phyloP scores from a whole-genome alignment of 1,140 invertebrate species.

The Lordiphosa stackelbergi region DNA sequence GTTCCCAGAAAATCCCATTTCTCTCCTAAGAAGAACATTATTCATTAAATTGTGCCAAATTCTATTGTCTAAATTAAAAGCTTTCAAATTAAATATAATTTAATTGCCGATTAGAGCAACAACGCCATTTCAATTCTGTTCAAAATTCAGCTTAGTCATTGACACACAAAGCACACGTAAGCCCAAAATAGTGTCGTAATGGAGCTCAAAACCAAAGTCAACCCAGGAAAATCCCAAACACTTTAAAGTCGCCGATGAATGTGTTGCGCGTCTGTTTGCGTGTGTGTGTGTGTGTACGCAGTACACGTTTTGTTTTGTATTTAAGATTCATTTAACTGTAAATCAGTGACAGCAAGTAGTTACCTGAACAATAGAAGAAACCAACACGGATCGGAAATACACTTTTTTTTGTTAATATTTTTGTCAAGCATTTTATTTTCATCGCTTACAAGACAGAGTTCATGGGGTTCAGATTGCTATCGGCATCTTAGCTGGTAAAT shows the following conservation, averaged over 20 bases:
- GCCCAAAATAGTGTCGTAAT: conserved; percentile 28
- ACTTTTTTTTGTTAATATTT: not conserved
- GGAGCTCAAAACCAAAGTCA: conserved; percentile 20
- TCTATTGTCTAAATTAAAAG: conserved; percentile 29
- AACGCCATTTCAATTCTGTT: conserved; percentile 22
- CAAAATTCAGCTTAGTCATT: conserved; percentile 52
- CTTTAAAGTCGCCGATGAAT: conserved; percentile 18
- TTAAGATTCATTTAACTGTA: conserved; percentile 51
- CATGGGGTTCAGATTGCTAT: no score
- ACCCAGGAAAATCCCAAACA: not conserved
- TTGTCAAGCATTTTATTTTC: no score
- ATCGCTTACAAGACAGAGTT: no score
- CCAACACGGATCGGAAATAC: conserved; percentile 20
- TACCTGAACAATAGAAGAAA: not conserved
- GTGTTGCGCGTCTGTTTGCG: conserved; percentile 18
- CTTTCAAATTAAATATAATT: conserved; percentile 26
- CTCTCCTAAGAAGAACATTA: not conserved
- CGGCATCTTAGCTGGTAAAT: no score
- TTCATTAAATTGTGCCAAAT: conserved; percentile 14
- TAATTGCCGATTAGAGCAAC: conserved; percentile 9
- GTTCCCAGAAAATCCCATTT: not conserved
- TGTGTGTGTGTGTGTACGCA: conserved; percentile 17
- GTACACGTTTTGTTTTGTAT: conserved; percentile 23
- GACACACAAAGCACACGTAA: conserved; percentile 22
- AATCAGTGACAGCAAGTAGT: conserved; percentile 28